Evolutionary conservation across 2,797 vertebrate species (phyloP).

Genomic region (Pseudochaenichthys georgianus): DNA sequence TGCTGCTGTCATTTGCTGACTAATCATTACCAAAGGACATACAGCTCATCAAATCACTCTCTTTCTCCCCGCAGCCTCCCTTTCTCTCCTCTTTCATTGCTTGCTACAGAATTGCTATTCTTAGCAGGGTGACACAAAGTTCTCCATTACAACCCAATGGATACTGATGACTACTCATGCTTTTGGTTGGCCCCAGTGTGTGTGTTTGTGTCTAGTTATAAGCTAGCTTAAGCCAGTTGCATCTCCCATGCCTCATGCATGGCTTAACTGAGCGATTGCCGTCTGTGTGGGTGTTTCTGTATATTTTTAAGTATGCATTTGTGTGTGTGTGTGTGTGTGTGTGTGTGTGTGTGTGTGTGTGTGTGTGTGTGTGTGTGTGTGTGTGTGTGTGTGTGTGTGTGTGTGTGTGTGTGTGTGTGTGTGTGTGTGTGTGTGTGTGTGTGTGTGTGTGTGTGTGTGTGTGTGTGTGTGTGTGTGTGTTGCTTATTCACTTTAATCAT

Average conservation of each 20-base stretch:
- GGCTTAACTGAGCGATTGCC: constrained; percentile 47
- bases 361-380: no score
- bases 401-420: no score
- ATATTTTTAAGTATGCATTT: constrained; percentile 24
- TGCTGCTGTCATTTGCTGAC: constrained; percentile 58
- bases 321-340: constrained; percentile 2
- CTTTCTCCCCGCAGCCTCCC: constrained; percentile 44
- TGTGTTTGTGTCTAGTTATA: constrained; percentile 30
- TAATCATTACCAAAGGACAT: constrained; percentile 70
- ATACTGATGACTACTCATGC: constrained; percentile 55
- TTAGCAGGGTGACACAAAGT: constrained; percentile 55
- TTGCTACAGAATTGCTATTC: constrained; percentile 59
- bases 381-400: no score
- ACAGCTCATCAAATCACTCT: constrained; percentile 51
- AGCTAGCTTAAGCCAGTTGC: constrained; percentile 58
- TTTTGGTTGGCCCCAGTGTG: constrained; percentile 31
- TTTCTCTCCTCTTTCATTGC: constrained; percentile 51
- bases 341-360: constrained; percentile 2
- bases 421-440: constrained; percentile 14
- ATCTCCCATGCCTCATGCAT: constrained; percentile 49
- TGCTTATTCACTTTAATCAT: constrained; percentile 20
- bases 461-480: constrained; percentile 15
- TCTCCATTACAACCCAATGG: constrained; percentile 69
- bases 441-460: constrained; percentile 4
- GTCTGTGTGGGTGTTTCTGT: constrained; percentile 50